Evolutionary conservation across 2,888 invertebrate species (phyloP), one percentile per base, ranked within the genome.

Genomic region (Willowsia nigromaculata): DNA sequence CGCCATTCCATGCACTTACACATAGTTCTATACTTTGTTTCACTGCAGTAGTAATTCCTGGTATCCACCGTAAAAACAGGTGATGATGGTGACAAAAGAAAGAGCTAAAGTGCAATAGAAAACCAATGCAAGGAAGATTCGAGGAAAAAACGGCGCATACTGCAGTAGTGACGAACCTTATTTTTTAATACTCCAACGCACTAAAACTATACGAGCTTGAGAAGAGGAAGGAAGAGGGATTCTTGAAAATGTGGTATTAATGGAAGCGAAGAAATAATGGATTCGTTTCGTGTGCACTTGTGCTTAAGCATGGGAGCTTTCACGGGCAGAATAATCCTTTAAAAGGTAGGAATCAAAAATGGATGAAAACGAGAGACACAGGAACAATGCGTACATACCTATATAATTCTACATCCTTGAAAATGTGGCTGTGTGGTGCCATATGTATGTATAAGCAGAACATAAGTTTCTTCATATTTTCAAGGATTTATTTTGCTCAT

Each of bases 271-370:
- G 59, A 74, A 40, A 84, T 71, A 84, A 84, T 84, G 84, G 84
- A 84, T 74, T 68, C 68, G 22, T 83, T 37, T 65, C 65, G 65
- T 65, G 65, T 65, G 33, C 65, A 65, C 33, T 65, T 56, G 84
- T 84, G 71, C 83, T 83, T 71, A 68, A 50, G 37, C 74, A 74
- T 53, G 59, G 37, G 30, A 33, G 71, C 68, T 56, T 78, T 83
- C 37, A 47, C 83, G 65, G 40, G 25, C 22, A 40, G 84, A 84
- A 84, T 84, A 84, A 84, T 84, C 84, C 84, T 74, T 84, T 84
- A 84, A 84, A 84, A 74, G 84, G 84, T 33, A 71, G 76, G 53
- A 78, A 43, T 43, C 22, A 50, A 78, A 78, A 78, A 50, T 78
- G 50, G 30, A 65, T 18, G 33, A 65, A 33, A 33, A 62, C 11